phyloP scores from a whole-genome alignment of 2,888 invertebrate genomes.

The Lepidochrysops patricia region DNA sequence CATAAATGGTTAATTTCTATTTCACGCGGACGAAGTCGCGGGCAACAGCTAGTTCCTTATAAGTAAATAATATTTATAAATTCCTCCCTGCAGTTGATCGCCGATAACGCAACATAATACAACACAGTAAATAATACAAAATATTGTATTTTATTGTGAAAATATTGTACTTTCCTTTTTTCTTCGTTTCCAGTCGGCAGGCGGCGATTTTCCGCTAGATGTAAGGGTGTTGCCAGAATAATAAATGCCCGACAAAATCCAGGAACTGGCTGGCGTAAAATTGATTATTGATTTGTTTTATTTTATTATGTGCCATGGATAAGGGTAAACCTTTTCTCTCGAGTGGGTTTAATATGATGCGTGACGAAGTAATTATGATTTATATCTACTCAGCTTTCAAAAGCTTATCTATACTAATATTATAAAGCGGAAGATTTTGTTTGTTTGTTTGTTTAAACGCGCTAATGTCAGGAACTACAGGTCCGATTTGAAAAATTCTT shows the following conservation, averaged over 20 bases:
- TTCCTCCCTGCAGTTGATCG: neutral
- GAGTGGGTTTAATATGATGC: slow-evolving; percentile 35
- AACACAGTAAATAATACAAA: neutral
- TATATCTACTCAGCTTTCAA: neutral
- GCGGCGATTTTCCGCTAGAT: slow-evolving; percentile 60
- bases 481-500: too few relatives aligned
- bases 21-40: too few relatives aligned
- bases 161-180: slow-evolving; percentile 3
- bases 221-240: slow-evolving; percentile 44
- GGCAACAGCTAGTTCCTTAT: too few relatives aligned
- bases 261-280: slow-evolving; percentile 59
- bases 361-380: slow-evolving; percentile 38
- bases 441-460: too few relatives aligned
- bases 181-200: slow-evolving; percentile 15
- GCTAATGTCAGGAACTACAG: too few relatives aligned
- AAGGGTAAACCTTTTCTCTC: slow-evolving; percentile 24
- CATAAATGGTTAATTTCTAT: too few relatives aligned
- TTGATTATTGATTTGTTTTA: slow-evolving; percentile 68
- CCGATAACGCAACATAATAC: neutral
- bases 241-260: slow-evolving; percentile 56
- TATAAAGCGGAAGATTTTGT: too few relatives aligned
- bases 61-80: too few relatives aligned
- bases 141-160: neutral
- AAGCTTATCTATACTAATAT: neutral
- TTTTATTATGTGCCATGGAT: slow-evolving; percentile 33